A percentile compares a stretch with the other conserved stretches of the same genome.
phyloP scores from a whole-genome alignment of 2,113 vertebrate genomes.

The Vidua chalybeata region DNA sequence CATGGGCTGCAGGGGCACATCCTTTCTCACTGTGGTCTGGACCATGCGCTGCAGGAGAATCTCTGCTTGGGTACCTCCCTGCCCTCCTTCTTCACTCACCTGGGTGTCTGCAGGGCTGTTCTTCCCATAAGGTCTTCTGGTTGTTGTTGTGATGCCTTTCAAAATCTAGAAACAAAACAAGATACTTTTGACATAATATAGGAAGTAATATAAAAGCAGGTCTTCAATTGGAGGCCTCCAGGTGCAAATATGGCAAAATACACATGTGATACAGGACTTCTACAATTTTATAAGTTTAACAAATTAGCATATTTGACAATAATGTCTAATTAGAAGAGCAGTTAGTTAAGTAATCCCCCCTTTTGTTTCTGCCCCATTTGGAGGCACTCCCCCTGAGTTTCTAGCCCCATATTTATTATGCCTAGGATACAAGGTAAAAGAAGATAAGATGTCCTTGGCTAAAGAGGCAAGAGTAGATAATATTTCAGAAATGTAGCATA shows the following conservation, averaged over 20 bases:
- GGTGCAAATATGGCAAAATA: neutral
- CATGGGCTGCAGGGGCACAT: neutral
- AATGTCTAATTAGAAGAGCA: neutral
- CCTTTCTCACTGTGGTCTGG: neutral
- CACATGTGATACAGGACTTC: neutral
- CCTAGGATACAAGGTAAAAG: neutral
- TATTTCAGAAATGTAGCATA: neutral
- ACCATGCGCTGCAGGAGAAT: neutral
- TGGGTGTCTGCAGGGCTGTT: neutral
- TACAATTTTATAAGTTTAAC: neutral
- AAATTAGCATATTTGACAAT: neutral
- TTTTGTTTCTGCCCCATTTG: neutral
- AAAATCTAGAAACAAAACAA: neutral
- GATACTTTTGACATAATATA: neutral
- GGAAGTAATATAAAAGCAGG: neutral
- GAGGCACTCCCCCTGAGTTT: neutral
- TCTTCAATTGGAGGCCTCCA: neutral
- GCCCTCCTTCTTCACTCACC: neutral
- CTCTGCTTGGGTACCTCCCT: rapidly evolving
- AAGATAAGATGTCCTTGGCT: neutral
- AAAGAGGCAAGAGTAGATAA: neutral
- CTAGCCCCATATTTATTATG: neutral
- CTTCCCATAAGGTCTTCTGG: neutral
- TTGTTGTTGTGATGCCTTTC: neutral
- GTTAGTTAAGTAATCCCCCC: neutral